Conservation (phyloP, 2,888 invertebrate species). For the Nudaria mundana region DNA sequence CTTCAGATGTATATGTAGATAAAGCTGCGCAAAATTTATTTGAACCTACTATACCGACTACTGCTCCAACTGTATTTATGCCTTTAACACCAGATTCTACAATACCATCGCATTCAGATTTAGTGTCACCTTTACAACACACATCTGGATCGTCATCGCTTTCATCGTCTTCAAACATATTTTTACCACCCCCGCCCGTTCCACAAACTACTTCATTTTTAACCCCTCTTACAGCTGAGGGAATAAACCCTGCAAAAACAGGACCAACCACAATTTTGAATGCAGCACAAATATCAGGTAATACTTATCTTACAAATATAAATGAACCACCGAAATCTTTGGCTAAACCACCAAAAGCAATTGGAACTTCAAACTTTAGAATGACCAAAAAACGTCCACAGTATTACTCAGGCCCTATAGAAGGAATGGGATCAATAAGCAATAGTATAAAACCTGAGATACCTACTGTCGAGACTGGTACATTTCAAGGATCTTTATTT, state of each 20-base stretch:
- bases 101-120: not conserved
- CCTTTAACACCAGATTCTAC: not conserved
- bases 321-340: conserved; percentile 39
- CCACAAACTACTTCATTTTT: not conserved
- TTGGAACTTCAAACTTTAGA: conserved; percentile 54
- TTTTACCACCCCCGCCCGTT: not conserved
- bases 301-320: not conserved
- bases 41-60: not conserved
- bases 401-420: conserved; percentile 75
- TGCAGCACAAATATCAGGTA: not conserved
- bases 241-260: no score
- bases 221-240: no score
- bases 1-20: not conserved
- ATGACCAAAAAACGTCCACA: conserved; percentile 70
- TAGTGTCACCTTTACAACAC: not conserved
- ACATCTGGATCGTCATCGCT: not conserved
- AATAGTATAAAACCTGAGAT: conserved; percentile 62
- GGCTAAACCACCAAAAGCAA: conserved; percentile 60
- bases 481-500: conserved; percentile 57
- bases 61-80: conserved; percentile 6
- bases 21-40: conserved; percentile 9
- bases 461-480: conserved; percentile 38
- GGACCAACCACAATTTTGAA: not conserved
- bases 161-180: not conserved
- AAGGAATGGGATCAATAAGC: conserved; percentile 63